Evolutionary conservation across 2,113 vertebrate species (phyloP).

Genomic region (Phasianus colchicus): DNA sequence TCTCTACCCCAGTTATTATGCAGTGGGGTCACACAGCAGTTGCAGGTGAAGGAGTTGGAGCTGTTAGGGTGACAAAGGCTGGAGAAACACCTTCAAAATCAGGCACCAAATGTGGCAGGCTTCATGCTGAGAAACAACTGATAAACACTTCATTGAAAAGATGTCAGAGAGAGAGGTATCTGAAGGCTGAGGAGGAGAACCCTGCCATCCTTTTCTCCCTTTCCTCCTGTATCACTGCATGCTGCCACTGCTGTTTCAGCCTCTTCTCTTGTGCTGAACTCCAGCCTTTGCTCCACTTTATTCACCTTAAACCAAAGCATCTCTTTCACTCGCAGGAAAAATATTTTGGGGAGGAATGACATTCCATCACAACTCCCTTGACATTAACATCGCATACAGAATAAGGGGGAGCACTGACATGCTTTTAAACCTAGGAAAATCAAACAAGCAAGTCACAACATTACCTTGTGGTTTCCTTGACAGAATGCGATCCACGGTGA

Average conservation of each 20-base stretch:
- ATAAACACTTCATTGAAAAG: background rate
- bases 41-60: fast-evolving
- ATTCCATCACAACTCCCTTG: background rate
- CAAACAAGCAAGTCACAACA: background rate
- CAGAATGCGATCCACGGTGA: background rate
- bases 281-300: background rate
- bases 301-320: background rate
- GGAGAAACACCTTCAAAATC: background rate
- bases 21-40: fast-evolving
- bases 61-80: background rate
- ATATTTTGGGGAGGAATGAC: background rate
- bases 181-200: background rate
- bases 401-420: background rate
- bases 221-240: background rate
- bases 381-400: background rate
- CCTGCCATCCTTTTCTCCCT: background rate
- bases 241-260: background rate
- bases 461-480: background rate
- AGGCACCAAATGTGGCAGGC: background rate
- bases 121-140: background rate
- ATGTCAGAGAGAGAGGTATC: background rate
- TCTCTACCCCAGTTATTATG: background rate
- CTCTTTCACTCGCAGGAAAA: background rate
- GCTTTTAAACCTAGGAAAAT: background rate
- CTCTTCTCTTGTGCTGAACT: background rate